phyloP scores from a whole-genome alignment of 2,113 vertebrate genomes.

The Procavia capensis region DNA sequence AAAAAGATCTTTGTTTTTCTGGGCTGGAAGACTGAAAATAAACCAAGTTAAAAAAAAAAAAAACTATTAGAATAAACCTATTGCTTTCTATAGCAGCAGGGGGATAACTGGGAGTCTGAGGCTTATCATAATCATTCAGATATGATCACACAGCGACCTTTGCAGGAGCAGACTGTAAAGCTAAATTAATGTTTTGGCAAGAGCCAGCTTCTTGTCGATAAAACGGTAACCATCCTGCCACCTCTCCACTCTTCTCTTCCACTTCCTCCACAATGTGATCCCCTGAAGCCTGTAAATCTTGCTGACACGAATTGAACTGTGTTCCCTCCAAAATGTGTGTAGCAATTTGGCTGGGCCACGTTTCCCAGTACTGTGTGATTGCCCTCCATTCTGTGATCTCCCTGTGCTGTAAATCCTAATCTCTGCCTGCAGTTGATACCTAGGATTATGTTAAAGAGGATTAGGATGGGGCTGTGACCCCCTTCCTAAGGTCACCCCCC shows the following conservation, averaged over 20 bases:
- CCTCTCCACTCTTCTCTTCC: not conserved
- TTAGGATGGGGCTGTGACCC: no score
- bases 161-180: conserved; percentile 52
- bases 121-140: conserved; percentile 74
- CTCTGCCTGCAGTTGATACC: no score
- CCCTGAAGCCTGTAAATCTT: not conserved
- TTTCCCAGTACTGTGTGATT: no score
- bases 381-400: no score
- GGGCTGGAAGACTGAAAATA: conserved; percentile 66
- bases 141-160: conserved; percentile 60
- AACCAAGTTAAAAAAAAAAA: conserved; percentile 9
- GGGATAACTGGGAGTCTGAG: conserved; percentile 78
- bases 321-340: no score
- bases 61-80: no score
- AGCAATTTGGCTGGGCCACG: no score
- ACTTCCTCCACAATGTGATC: not conserved
- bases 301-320: no score
- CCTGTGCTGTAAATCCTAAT: no score
- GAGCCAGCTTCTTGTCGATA: not conserved
- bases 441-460: no score
- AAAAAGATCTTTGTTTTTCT: accelerated
- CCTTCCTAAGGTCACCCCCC: no score
- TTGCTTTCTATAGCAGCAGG: conserved; percentile 64
- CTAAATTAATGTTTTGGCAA: conserved; percentile 32
- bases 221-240: not conserved